A percentile compares a stretch with the other conserved stretches of the same genome.
Conservation (phyloP, 1,140 invertebrate species). For the Bradysia coprophila region DNA sequence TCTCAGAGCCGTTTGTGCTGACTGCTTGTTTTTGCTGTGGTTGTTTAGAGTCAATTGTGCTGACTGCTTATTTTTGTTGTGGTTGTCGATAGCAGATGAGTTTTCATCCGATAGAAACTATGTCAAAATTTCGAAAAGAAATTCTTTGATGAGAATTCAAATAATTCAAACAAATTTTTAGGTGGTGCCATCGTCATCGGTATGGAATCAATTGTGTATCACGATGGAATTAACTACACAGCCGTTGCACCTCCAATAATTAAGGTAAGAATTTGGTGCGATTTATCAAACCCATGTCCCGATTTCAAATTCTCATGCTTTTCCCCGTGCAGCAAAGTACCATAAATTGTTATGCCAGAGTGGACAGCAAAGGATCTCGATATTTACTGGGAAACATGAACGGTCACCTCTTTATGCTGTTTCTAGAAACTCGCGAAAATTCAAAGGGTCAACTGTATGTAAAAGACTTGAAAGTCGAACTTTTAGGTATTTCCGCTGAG, state of each 20-base stretch:
- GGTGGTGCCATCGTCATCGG: conserved; percentile 93
- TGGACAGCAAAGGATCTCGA: conserved; percentile 77
- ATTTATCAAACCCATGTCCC: conserved; percentile 1
- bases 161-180: conserved; percentile 6
- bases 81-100: too few species aligned
- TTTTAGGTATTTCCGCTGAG: conserved; percentile 43
- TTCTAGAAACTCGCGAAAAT: conserved; percentile 58
- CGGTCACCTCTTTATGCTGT: conserved; percentile 91
- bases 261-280: conserved; percentile 47
- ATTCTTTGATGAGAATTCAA: conserved; percentile 3
- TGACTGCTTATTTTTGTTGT: too few species aligned
- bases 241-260: conserved; percentile 85
- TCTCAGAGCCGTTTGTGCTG: too few species aligned
- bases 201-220: conserved; percentile 93
- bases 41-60: too few species aligned
- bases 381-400: conserved; percentile 91
- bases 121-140: conserved; percentile 1
- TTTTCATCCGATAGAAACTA: too few species aligned
- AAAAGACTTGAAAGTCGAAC: conserved; percentile 84
- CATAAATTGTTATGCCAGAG: conserved; percentile 88
- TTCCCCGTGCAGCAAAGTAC: conserved; percentile 54
- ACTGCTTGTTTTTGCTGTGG: too few species aligned
- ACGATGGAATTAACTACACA: conserved; percentile 78
- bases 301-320: neutral
- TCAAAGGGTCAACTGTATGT: conserved; percentile 48